Percentiles rank a stretch among this genome's conserved stretches.
phyloP scores from a whole-genome alignment of 2,888 invertebrate species.

The Leucophora obtusa region DNA sequence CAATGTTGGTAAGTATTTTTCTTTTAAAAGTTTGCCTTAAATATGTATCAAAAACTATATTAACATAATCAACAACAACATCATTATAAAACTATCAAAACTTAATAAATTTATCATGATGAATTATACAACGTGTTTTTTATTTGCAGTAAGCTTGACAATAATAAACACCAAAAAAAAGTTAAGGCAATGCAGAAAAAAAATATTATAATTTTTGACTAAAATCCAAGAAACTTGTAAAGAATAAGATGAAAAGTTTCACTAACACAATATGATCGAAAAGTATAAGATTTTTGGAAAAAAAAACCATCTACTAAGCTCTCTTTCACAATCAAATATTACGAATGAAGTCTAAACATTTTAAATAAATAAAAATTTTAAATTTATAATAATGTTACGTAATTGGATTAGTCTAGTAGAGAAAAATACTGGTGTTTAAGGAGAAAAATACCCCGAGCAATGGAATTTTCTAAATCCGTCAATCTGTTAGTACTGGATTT shows the following conservation, averaged over 20 bases:
- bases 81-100: slow-evolving; percentile 30
- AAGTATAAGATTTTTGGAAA: no score
- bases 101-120: slow-evolving; percentile 46
- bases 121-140: slow-evolving; percentile 19
- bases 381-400: no score
- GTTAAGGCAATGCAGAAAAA: not conserved
- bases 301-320: no score
- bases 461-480: no score
- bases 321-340: no score
- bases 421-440: no score
- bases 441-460: no score
- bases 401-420: no score
- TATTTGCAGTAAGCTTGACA: slow-evolving; percentile 10
- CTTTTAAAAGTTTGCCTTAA: not conserved
- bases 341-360: no score
- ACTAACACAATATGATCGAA: not conserved
- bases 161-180: slow-evolving; percentile 10
- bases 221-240: not conserved
- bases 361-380: no score
- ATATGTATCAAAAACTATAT: slow-evolving; percentile 9
- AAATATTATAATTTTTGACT: slow-evolving; percentile 4
- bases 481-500: no score
- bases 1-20: not conserved
- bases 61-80: slow-evolving; percentile 18
- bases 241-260: not conserved